These are phyloP conservation scores for Geotrypetes seraphini DNA, from an alignment of 2,797 vertebrate genomes.

Conservation along the genomic window DNA sequence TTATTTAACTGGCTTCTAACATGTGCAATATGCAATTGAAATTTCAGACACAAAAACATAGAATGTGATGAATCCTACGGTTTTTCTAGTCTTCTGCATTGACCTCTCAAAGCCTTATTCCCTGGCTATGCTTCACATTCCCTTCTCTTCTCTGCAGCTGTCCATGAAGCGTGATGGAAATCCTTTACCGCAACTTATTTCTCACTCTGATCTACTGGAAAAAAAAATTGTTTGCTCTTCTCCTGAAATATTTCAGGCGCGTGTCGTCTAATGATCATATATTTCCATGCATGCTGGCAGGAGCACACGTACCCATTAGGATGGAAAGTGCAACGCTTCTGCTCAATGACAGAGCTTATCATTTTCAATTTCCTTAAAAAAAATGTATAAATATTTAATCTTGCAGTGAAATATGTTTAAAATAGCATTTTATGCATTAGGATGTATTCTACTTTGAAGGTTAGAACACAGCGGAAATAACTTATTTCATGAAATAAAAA, in stretches of 20 bases:
- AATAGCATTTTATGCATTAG: not conserved
- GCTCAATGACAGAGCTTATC: not conserved
- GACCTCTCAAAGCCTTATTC: too few relatives aligned
- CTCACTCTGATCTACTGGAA: conserved; percentile 29
- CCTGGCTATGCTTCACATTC: too few relatives aligned
- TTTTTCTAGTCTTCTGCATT: too few relatives aligned
- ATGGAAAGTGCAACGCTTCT: conserved; percentile 1
- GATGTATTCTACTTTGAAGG: not conserved
- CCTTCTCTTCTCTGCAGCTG: too few relatives aligned
- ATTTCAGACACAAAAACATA: too few relatives aligned
- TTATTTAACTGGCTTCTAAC: too few relatives aligned
- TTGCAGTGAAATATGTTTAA: not conserved
- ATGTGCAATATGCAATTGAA: too few relatives aligned
- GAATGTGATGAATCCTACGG: too few relatives aligned
- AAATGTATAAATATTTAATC: not conserved
- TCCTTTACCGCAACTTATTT: conserved; percentile 28
- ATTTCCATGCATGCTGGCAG: conserved; percentile 28
- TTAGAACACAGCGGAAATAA: not conserved
- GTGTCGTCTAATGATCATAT: conserved; percentile 24
- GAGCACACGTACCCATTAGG: conserved; percentile 5
- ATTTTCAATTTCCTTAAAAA: conserved; percentile 4
- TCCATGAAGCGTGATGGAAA: too few relatives aligned
- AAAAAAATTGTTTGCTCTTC: conserved; percentile 19
- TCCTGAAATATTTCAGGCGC: conserved; percentile 26
- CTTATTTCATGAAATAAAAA: too few relatives aligned